Percentiles rank a stretch among this genome's conserved stretches.
Evolutionary conservation across 2,113 vertebrate genomes (phyloP).

Genomic region (Rhabdomys dilectus): DNA sequence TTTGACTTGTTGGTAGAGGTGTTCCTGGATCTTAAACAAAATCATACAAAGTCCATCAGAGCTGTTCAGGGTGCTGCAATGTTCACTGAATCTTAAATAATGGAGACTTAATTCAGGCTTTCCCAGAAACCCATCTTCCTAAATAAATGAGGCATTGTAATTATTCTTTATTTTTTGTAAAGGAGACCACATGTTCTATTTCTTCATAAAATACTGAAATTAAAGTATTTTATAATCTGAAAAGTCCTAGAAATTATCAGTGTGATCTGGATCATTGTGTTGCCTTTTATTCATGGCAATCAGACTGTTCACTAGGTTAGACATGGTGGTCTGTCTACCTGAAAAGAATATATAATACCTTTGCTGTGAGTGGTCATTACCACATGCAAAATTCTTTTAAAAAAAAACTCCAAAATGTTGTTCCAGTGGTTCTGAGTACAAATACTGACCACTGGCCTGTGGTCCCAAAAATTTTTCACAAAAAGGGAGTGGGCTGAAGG

Average conservation of each 20-base stretch:
- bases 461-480: neutral
- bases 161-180: neutral
- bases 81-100: conserved; percentile 33
- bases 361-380: neutral
- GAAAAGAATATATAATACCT: neutral
- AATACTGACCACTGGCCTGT: neutral
- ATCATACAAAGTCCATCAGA: neutral
- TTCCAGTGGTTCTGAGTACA: neutral
- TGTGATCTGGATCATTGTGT: neutral
- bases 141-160: conserved; percentile 33
- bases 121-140: conserved; percentile 44
- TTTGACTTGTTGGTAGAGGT: neutral
- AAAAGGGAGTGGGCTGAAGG: neutral
- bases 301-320: neutral
- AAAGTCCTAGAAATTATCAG: conserved; percentile 23
- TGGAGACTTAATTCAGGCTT: neutral
- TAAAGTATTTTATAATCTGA: conserved; percentile 8
- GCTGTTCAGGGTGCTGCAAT: neutral
- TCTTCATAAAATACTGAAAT: neutral
- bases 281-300: conserved; percentile 1
- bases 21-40: neutral
- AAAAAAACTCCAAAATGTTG: neutral
- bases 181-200: neutral
- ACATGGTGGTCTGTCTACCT: neutral
- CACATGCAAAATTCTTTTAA: neutral